phyloP scores from a whole-genome alignment of 2,797 vertebrate species.

The Molossus alvarezi region DNA sequence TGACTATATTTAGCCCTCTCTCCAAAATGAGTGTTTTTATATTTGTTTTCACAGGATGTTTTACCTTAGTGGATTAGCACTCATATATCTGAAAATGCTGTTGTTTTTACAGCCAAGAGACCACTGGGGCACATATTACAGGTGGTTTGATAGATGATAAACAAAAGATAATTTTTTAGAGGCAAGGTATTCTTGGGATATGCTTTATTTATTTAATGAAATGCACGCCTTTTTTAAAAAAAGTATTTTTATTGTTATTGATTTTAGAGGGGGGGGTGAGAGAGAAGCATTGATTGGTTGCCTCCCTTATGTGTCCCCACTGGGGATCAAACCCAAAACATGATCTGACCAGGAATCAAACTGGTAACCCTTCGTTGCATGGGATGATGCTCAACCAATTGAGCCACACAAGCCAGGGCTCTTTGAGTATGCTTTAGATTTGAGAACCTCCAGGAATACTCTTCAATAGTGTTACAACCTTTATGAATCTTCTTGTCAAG shows the following conservation, averaged over 20 bases:
- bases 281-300: not conserved
- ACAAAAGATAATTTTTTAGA: slow-evolving; percentile 62
- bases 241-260: not conserved
- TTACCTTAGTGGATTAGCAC: slow-evolving; percentile 64
- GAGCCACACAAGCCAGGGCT: not conserved
- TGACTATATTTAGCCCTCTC: not conserved
- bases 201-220: slow-evolving; percentile 42
- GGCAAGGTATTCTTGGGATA: slow-evolving; percentile 49
- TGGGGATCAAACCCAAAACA: not conserved
- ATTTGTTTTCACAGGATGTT: slow-evolving; percentile 44
- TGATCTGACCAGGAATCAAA: not conserved
- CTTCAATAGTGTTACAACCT: not conserved
- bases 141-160: slow-evolving; percentile 49
- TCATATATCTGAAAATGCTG: slow-evolving; percentile 58
- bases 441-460: slow-evolving; percentile 54
- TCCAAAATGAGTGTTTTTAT: slow-evolving; percentile 3
- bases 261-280: not conserved
- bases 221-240: not conserved
- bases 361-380: not conserved
- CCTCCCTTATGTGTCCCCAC: not conserved
- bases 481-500: slow-evolving; percentile 65
- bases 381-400: not conserved
- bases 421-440: slow-evolving; percentile 68
- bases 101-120: slow-evolving; percentile 44
- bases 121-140: slow-evolving; percentile 11